Evolutionary conservation across 2,888 invertebrate genomes (phyloP), one percentile per base, ranked within the genome.

Genomic region (Vesta saturnalis): DNA sequence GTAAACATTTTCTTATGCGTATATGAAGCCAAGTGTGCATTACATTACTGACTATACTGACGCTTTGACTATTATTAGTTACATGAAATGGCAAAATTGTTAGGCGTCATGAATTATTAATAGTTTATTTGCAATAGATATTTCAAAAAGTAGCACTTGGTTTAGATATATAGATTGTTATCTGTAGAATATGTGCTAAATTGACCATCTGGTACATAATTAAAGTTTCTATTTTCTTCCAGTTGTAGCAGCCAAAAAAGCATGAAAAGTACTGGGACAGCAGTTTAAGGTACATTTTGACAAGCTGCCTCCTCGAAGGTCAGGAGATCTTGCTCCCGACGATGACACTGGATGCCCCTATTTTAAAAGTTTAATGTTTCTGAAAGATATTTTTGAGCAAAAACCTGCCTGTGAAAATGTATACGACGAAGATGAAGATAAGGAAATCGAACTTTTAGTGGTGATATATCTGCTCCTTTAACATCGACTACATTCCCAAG

Each of bases 351-450:
- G 43, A 18, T 62, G 62, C 52, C 30, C 62, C 15, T 55, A 23
- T 62, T 62, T 55, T 23, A 64, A 64, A 64, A 30, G 35, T 14
- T 52, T 64, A 35, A n/a, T 64, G 12, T 64, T 64, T 23, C 22
- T 64, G 23, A 64, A 59, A 64, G 64, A 59, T 19, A 64, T 64
- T 59, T 59, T 64, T 21, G 35, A 57, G 30, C 60, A 64, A 64
- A 64, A 35, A 59, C 39, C 58, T 22, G 18, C 64, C 2, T 60
- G 43, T 58, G 58, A 57, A 6, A 61, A 58, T 57, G 30, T 63
- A 16, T 5, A 19, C 3, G 46, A 60, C 15, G 54, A 19, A 16
- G 12, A 16, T 46, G 46, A n/a, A n/a, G 15, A 46, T 12, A 46
- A 46, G 3, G 46, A 46, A 46, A 14, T 30, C 30, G 30, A 46